Evolutionary conservation across 2,888 invertebrate species (phyloP).

Genomic region (Xestobium rufovillosum): DNA sequence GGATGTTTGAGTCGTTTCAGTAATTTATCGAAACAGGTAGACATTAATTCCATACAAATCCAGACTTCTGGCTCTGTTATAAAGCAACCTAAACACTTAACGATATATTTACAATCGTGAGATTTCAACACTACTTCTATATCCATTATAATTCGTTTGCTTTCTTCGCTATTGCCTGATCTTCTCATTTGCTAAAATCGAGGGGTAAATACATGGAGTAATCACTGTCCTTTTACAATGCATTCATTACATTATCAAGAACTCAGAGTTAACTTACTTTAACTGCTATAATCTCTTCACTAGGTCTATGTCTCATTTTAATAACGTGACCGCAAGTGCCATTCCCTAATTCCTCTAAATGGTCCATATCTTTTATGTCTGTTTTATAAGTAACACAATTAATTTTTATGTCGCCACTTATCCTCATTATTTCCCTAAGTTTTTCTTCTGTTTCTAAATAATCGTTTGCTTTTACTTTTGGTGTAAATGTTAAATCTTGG

Average conservation of each 20-base stretch:
- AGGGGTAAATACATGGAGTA: no score
- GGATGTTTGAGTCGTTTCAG: slow-evolving; percentile 76
- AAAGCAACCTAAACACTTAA: slow-evolving; percentile 95
- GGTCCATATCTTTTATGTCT: slow-evolving; percentile 74
- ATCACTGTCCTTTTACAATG: no score
- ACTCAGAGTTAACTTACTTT: slow-evolving; percentile 54
- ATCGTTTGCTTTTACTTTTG: slow-evolving; percentile 45
- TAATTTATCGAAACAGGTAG: slow-evolving; percentile 96
- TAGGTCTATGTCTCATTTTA: slow-evolving; percentile 87
- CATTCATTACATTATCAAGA: slow-evolving; percentile 7
- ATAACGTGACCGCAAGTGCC: slow-evolving; percentile 98
- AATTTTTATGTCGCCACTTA: slow-evolving; percentile 83
- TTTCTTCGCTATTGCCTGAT: slow-evolving; percentile 94
- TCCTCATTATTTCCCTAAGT: slow-evolving; percentile 87
- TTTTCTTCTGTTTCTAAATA: slow-evolving; percentile 69
- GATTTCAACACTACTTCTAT: slow-evolving; percentile 96
- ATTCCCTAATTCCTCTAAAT: slow-evolving; percentile 81
- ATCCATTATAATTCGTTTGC: slow-evolving; percentile 97
- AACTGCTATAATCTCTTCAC: slow-evolving; percentile 83
- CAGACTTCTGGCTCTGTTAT: slow-evolving; percentile 96
- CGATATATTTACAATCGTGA: slow-evolving; percentile 94
- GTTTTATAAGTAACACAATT: slow-evolving; percentile 72
- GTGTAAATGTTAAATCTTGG: slow-evolving; percentile 54
- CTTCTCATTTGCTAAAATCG: slow-evolving; percentile 83
- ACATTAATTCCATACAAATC: slow-evolving; percentile 99